Evolutionary conservation across 2,888 invertebrate species (phyloP).

Genomic region (Melanostoma mellinum): DNA sequence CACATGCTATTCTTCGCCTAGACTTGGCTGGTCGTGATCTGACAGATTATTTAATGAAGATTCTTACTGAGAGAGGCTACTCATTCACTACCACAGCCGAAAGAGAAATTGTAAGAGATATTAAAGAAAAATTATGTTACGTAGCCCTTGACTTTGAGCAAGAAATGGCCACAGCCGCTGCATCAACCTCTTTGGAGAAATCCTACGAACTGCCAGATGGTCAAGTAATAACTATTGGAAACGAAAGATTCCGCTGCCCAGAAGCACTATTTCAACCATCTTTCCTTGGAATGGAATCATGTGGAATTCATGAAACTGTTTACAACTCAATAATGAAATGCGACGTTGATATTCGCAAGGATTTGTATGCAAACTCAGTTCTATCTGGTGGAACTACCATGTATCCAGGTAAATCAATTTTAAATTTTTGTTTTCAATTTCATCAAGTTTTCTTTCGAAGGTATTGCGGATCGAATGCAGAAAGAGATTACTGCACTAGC

Average conservation of each 20-base stretch:
- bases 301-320: no score
- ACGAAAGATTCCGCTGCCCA: slow-evolving; percentile 97
- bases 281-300: slow-evolving; percentile 85
- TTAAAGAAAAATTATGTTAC: slow-evolving; percentile 96
- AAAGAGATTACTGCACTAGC: slow-evolving; percentile 83
- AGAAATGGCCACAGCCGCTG: no score
- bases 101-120: slow-evolving; percentile 83
- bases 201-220: slow-evolving; percentile 85
- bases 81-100: no score
- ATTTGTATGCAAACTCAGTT: slow-evolving; percentile 95
- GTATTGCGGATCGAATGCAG: no score
- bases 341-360: slow-evolving; percentile 96
- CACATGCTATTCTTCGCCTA: slow-evolving; percentile 95
- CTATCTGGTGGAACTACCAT: slow-evolving; percentile 94
- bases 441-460: no score
- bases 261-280: slow-evolving; percentile 97
- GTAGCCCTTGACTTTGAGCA: slow-evolving; percentile 86
- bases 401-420: slow-evolving; percentile 83
- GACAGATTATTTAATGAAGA: slow-evolving; percentile 96
- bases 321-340: no score
- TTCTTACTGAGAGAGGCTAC: slow-evolving; percentile 85
- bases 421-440: no score
- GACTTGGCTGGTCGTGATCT: slow-evolving; percentile 96
- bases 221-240: slow-evolving; percentile 95
- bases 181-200: no score